These are phyloP conservation scores for Parazoanthus atlanticus DNA, from an alignment of 92 coral and sea anemone species.

Conservation along the genomic window DNA sequence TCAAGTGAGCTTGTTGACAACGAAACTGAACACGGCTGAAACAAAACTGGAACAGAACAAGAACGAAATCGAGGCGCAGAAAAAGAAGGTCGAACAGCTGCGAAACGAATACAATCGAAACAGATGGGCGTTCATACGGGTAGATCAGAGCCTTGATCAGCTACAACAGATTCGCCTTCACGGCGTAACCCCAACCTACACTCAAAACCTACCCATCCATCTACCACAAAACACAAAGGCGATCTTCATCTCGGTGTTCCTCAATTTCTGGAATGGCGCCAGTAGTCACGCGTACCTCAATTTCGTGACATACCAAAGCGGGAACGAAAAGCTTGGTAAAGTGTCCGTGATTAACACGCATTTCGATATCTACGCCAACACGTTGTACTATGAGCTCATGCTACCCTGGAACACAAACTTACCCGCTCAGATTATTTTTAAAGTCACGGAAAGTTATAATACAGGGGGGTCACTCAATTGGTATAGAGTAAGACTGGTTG, in stretches of 20 bases:
- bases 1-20: neutral
- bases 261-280: conserved; percentile 45
- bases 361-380: conserved; percentile 44
- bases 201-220: conserved; percentile 54
- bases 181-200: conserved; percentile 53
- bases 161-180: conserved; percentile 45
- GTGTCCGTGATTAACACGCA: conserved; percentile 48
- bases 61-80: conserved; percentile 5
- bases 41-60: conserved; percentile 23
- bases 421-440: conserved; percentile 41
- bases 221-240: conserved; percentile 64
- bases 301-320: conserved; percentile 47
- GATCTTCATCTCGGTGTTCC: conserved; percentile 66
- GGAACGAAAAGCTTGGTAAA: conserved; percentile 42
- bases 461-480: conserved; percentile 35
- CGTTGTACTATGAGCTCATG: conserved; percentile 48
- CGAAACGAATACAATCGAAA: neutral
- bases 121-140: conserved; percentile 46
- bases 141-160: conserved; percentile 39
- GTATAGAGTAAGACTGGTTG: conserved; percentile 30
- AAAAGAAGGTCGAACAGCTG: neutral
- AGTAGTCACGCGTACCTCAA: conserved; percentile 52
- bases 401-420: conserved; percentile 46
- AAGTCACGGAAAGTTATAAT: conserved; percentile 40
- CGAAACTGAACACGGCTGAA: neutral